These are phyloP conservation scores for Tamandua tetradactyla DNA, from an alignment of 2,797 vertebrate genomes.

Conservation along the genomic window DNA sequence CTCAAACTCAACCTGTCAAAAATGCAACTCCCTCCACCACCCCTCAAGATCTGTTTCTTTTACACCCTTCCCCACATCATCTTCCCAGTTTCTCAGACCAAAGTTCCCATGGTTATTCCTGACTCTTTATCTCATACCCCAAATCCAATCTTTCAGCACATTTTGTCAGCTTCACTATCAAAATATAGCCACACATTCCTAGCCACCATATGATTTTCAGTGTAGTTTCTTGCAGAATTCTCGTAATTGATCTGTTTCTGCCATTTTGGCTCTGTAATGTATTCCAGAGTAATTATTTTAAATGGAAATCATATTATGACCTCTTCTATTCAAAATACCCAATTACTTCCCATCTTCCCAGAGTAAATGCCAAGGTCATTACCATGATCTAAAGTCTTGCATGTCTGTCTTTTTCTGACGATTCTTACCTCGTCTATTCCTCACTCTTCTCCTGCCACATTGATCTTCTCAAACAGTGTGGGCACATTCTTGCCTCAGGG, in stretches of 20 bases:
- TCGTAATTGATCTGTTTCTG: neutral
- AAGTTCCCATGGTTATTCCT: neutral
- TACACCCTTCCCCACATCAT: too few relatives aligned
- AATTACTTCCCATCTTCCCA: neutral
- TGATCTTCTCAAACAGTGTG: neutral
- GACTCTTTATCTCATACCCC: neutral
- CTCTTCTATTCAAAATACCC: neutral
- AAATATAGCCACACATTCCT: neutral
- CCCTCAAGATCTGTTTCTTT: neutral
- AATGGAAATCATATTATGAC: neutral
- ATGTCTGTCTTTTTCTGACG: neutral
- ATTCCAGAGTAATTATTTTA: neutral
- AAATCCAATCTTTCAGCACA: neutral
- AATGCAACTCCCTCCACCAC: neutral
- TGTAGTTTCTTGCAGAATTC: neutral
- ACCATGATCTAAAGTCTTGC: neutral
- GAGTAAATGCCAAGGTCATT: neutral
- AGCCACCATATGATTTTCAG: neutral
- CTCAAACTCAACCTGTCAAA: neutral
- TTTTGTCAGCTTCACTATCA: neutral
- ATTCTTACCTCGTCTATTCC: neutral
- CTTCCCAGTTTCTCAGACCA: neutral
- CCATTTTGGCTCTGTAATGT: neutral
- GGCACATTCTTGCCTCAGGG: neutral
- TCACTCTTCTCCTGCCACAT: neutral